A percentile compares a stretch with the other conserved stretches of the same genome.
These are phyloP conservation scores for Heliothis virescens DNA, from an alignment of 1,140 invertebrate genomes.

Conservation along the genomic window DNA sequence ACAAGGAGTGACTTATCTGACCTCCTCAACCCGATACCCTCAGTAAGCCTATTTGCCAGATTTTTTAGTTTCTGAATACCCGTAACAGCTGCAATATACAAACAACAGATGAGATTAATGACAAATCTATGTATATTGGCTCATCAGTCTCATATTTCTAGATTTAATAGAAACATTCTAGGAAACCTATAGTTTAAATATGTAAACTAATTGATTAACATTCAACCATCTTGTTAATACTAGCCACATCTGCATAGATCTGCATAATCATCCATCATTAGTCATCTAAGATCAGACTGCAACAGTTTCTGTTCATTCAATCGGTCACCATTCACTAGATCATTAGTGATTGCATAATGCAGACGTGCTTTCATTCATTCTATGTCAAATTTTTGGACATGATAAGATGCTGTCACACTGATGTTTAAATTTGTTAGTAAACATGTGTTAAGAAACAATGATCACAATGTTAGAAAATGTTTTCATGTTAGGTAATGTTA, in stretches of 20 bases:
- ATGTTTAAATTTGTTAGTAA: not conserved
- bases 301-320: not conserved
- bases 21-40: no score
- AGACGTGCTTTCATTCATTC: not conserved
- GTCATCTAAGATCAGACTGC: not conserved
- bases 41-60: no score
- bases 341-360: not conserved
- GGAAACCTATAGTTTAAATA: no score
- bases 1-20: no score
- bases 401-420: not conserved
- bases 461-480: not conserved
- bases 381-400: not conserved
- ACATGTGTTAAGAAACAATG: not conserved
- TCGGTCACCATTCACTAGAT: not conserved
- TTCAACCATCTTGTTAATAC: not conserved
- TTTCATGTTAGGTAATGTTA: no score
- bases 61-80: no score
- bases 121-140: no score
- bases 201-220: no score
- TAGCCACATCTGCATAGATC: slow-evolving; percentile 5
- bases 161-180: no score
- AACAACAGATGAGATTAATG: no score
- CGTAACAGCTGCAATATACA: no score
- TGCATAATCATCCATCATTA: slow-evolving; percentile 8
- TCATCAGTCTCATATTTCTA: no score